Base-by-base conservation (phyloP, 1,140 invertebrate species). In the Ganaspis sp. region DNA sequence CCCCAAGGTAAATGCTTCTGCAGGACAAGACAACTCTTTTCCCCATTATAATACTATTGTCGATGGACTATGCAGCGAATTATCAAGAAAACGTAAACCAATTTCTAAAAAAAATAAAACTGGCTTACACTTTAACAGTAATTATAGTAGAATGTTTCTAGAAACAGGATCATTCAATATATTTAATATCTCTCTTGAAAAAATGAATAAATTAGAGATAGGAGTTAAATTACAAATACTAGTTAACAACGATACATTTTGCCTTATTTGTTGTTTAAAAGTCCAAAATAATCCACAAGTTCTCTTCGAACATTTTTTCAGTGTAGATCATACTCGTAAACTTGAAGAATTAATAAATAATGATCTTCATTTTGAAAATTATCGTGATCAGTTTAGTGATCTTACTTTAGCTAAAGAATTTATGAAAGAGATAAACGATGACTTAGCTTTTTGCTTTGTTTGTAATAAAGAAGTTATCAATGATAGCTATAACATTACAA, bases 351-450 rank as follows among this genome's bases (percentile, higher is more conserved):
- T 82, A 73, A 45, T 42, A 34, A 49, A 54, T 12, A 34, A 70
- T 42, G 29, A 69, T 11, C 4, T n/a, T 29, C 4, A 64, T 1
- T 76, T 76, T 69, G 58, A 71, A 21, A 11, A 38, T 54, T 58
- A 17, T 37, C 8, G 49, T 9, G 71, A 72, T 29, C 73, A 82
- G 49, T 78, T 80, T 6, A 82, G 74, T 73, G 72, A 80, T 29
- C 53, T 82, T 6, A 21, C 58, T 49, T 70, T 82, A n/a, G 81
- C 81, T 4, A 58, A 76, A 21, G 58, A 73, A 23, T 80, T 49
- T 19, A 76, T 80, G 54, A 54, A 45, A 71, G 69, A 78, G 40
- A 42, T 71, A 0, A 29, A 21, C 40, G 58, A 78, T n/a, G 26
- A 38, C 1, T 38, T 17, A 1, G 11, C 49, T 11, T 58, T 45